phyloP scores from a whole-genome alignment of 92 coral and sea anemone species.

The Epizoanthus fatuus region DNA sequence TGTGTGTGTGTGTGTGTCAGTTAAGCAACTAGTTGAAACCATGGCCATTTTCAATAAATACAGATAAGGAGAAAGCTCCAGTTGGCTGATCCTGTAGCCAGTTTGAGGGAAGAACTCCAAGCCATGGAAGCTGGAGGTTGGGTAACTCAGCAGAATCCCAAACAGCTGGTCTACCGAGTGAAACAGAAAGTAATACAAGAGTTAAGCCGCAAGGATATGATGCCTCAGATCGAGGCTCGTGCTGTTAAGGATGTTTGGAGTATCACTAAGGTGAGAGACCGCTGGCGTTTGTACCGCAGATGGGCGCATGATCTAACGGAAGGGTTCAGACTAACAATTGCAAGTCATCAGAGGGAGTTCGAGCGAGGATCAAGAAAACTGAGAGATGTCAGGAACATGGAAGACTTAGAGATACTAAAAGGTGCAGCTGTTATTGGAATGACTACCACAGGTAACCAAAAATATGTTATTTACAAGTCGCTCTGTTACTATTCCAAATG shows the following conservation, averaged over 20 bases:
- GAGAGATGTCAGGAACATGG: slow-evolving; percentile 74
- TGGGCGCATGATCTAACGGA: slow-evolving; percentile 74
- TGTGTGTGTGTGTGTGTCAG: too few relatives aligned
- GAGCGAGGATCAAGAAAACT: slow-evolving; percentile 74
- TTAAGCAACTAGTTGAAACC: too few relatives aligned
- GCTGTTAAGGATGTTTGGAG: slow-evolving; percentile 74
- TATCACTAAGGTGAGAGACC: slow-evolving; percentile 54
- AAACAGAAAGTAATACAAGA: slow-evolving; percentile 65
- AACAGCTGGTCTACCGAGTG: slow-evolving; percentile 41
- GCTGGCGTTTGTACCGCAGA: slow-evolving; percentile 95
- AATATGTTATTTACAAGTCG: too few relatives aligned
- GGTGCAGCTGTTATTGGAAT: slow-evolving; percentile 88
- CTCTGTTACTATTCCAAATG: background rate
- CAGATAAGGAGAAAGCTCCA: slow-evolving; percentile 7
- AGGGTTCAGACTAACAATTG: slow-evolving; percentile 65
- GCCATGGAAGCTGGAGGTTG: slow-evolving; percentile 62
- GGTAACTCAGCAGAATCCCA: slow-evolving; percentile 60
- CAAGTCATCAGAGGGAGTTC: slow-evolving; percentile 71
- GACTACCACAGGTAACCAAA: slow-evolving; percentile 93
- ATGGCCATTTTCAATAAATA: background rate
- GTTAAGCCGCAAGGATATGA: slow-evolving; percentile 77
- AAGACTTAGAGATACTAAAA: slow-evolving; percentile 80
- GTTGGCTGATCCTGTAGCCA: slow-evolving; percentile 62
- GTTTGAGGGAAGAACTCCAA: background rate
- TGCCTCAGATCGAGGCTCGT: slow-evolving; percentile 73